Percentiles rank a stretch among this genome's conserved stretches.
Evolutionary conservation across 2,113 vertebrate species (phyloP).

Genomic region (Phainopepla nitens): DNA sequence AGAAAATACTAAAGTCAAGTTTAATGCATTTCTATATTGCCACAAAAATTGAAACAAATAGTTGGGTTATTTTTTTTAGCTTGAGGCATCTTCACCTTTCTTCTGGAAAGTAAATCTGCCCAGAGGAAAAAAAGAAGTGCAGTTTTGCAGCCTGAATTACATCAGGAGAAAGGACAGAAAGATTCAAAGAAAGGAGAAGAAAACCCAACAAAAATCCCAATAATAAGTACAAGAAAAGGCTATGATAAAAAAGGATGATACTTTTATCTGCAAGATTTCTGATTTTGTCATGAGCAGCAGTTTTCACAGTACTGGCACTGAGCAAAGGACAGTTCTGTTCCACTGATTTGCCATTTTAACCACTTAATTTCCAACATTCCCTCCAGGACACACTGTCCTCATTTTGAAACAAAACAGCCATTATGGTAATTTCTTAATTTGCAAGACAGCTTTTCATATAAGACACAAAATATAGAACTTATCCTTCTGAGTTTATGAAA

Average conservation of each 20-base stretch:
- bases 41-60: background rate
- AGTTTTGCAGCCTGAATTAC: background rate
- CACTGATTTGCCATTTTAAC: background rate
- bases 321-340: background rate
- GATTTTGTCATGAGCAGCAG: rapidly evolving
- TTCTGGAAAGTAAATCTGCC: background rate
- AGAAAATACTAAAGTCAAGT: background rate
- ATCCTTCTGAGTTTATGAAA: background rate
- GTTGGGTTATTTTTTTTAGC: background rate
- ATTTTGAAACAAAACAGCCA: background rate
- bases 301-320: background rate
- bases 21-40: background rate
- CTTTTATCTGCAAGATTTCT: background rate
- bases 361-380: background rate
- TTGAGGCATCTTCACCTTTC: background rate
- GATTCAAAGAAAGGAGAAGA: background rate
- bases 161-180: background rate
- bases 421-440: background rate
- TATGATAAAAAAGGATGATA: background rate
- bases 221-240: background rate
- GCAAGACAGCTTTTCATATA: background rate
- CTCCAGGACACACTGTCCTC: background rate
- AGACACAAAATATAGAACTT: background rate
- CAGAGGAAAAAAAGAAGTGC: background rate
- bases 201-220: background rate